Conservation (phyloP, 2,888 invertebrate species). For the Cantharis lateralis region DNA sequence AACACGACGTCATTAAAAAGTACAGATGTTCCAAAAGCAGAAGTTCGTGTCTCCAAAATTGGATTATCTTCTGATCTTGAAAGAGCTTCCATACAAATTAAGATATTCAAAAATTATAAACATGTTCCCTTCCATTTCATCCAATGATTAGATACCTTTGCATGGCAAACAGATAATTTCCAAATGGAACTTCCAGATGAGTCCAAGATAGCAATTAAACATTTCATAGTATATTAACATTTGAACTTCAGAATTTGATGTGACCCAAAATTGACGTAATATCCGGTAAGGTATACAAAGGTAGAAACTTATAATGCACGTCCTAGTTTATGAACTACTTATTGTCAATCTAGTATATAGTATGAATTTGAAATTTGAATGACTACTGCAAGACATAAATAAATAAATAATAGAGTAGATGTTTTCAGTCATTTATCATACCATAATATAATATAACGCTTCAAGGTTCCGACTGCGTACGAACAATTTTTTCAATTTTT, state of each 20-base stretch:
- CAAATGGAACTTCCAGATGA: background rate
- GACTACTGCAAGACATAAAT: background rate
- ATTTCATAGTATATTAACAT: background rate
- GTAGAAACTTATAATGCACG: background rate
- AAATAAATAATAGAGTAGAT: background rate
- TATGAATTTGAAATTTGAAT: background rate
- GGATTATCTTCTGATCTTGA: too few species aligned
- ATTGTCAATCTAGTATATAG: background rate
- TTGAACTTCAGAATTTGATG: background rate
- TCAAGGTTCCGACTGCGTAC: background rate
- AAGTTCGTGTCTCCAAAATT: too few species aligned
- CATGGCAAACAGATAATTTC: background rate
- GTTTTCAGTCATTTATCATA: background rate
- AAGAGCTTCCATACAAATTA: too few species aligned
- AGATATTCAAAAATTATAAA: background rate
- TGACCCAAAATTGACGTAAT: background rate
- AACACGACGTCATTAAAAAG: too few species aligned
- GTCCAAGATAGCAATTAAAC: background rate
- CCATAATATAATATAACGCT: background rate
- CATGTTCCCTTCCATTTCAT: background rate
- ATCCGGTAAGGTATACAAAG: background rate
- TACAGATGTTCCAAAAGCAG: too few species aligned
- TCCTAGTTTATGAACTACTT: background rate
- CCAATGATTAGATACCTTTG: background rate
- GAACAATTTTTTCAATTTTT: background rate